These are phyloP conservation scores for Diglossa cyanea DNA, from an alignment of 2,797 vertebrate species.

Conservation along the genomic window DNA sequence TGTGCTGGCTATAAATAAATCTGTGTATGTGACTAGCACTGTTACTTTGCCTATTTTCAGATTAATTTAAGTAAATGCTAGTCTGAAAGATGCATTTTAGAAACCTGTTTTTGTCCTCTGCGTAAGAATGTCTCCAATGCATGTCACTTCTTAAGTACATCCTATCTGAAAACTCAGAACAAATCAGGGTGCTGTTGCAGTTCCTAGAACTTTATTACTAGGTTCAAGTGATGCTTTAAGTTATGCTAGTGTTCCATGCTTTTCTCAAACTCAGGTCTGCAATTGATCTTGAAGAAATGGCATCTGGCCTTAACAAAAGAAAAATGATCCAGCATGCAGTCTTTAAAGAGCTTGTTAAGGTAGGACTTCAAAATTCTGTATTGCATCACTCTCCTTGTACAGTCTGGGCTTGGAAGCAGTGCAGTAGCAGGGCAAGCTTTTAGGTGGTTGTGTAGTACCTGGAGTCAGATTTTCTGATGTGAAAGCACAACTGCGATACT, in stretches of 20 bases:
- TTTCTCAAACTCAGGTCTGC: slow-evolving; percentile 81
- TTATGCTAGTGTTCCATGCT: not conserved
- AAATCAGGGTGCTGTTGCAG: not conserved
- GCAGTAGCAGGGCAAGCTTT: not conserved
- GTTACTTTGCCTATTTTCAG: not conserved
- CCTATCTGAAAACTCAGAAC: not conserved
- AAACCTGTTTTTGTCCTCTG: not conserved
- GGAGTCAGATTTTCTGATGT: not conserved
- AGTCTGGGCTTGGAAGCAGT: not conserved
- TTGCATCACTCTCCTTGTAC: not conserved
- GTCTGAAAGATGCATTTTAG: not conserved
- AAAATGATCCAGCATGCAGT: slow-evolving; percentile 99
- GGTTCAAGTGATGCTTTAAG: not conserved
- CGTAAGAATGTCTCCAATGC: not conserved
- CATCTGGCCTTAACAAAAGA: slow-evolving; percentile 96
- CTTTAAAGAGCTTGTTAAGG: slow-evolving; percentile 99
- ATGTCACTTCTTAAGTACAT: not conserved
- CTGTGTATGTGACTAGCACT: not conserved
- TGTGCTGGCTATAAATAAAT: not conserved
- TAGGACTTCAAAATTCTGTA: slow-evolving; percentile 61
- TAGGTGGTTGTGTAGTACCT: not conserved
- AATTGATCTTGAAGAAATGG: slow-evolving; percentile 99
- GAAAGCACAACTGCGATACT: not conserved
- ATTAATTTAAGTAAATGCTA: not conserved
- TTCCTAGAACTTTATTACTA: not conserved